These are phyloP conservation scores for Triplophysa yarkandensis DNA, from an alignment of 2,797 vertebrate genomes.

Conservation along the genomic window DNA sequence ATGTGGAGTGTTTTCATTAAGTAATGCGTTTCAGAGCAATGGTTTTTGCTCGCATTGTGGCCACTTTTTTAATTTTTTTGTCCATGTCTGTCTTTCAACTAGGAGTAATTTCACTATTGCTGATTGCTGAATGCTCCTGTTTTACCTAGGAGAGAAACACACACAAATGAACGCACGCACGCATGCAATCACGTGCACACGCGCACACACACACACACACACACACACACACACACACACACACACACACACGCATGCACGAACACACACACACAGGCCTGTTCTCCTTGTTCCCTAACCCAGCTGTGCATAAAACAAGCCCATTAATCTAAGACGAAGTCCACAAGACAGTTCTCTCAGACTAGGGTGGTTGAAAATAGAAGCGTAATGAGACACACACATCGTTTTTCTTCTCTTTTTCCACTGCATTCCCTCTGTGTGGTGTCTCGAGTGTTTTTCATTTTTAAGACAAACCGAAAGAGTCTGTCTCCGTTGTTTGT, in stretches of 20 bases:
- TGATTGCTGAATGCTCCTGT: slow-evolving; percentile 54
- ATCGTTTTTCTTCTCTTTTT: slow-evolving; percentile 14
- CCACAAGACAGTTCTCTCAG: slow-evolving; percentile 32
- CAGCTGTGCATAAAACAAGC: slow-evolving; percentile 52
- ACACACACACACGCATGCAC: no score
- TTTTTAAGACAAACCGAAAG: slow-evolving; percentile 8
- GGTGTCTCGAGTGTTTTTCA: not conserved
- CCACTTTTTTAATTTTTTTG: slow-evolving; percentile 14
- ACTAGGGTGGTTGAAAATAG: slow-evolving; percentile 44
- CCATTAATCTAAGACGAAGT: slow-evolving; percentile 48
- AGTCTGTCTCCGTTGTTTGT: slow-evolving; percentile 5
- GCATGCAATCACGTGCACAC: no score
- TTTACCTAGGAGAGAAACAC: slow-evolving; percentile 31
- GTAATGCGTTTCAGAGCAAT: not conserved
- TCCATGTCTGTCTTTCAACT: slow-evolving; percentile 36
- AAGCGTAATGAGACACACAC: slow-evolving; percentile 22
- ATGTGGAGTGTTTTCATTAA: not conserved
- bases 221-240: no score
- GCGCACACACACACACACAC: no score
- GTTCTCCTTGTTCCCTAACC: slow-evolving; percentile 29
- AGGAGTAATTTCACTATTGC: slow-evolving; percentile 38
- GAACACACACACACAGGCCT: slow-evolving; percentile 19
- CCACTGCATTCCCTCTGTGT: not conserved
- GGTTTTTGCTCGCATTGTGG: not conserved
- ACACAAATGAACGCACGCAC: no score